A percentile compares a stretch with the other conserved stretches of the same genome.
phyloP scores from a whole-genome alignment of 1,140 invertebrate genomes.

The Platyura marginata region DNA sequence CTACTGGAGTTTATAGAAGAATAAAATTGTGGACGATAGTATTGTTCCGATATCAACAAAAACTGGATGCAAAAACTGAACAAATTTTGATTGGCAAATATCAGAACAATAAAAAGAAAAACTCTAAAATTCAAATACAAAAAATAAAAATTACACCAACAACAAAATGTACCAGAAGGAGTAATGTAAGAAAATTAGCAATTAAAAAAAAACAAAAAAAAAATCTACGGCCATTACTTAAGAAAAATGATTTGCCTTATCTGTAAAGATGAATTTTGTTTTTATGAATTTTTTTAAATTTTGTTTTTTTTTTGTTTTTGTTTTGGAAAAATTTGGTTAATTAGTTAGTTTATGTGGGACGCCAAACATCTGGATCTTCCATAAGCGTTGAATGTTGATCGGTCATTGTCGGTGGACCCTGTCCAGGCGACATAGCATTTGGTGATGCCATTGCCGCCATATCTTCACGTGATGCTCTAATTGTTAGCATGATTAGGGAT shows the following conservation, averaged over 20 bases:
- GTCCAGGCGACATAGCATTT: constrained; percentile 31
- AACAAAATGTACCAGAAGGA: neutral
- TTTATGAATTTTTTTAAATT: neutral
- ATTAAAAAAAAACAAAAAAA: neutral
- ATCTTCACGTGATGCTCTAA: constrained; percentile 62
- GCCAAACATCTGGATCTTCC: constrained; percentile 79
- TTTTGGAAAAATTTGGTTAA: too few relatives aligned
- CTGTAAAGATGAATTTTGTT: neutral
- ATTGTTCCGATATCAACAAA: too few relatives aligned
- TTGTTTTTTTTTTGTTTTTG: too few relatives aligned
- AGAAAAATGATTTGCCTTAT: neutral
- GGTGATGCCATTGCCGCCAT: constrained; percentile 50
- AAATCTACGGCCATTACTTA: too few relatives aligned
- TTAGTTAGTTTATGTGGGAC: constrained; percentile 52
- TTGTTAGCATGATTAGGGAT: constrained; percentile 5
- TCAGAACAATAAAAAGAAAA: too few relatives aligned
- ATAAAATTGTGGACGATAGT: too few relatives aligned
- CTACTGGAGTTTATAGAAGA: too few relatives aligned
- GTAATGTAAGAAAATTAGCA: neutral
- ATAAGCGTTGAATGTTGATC: constrained; percentile 58
- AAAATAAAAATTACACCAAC: too few relatives aligned
- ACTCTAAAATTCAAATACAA: too few relatives aligned
- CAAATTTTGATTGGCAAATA: too few relatives aligned
- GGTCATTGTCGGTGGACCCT: constrained; percentile 36
- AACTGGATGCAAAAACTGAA: too few relatives aligned